phyloP scores from a whole-genome alignment of 2,797 vertebrate genomes.

The Acipenser oxyrinchus region DNA sequence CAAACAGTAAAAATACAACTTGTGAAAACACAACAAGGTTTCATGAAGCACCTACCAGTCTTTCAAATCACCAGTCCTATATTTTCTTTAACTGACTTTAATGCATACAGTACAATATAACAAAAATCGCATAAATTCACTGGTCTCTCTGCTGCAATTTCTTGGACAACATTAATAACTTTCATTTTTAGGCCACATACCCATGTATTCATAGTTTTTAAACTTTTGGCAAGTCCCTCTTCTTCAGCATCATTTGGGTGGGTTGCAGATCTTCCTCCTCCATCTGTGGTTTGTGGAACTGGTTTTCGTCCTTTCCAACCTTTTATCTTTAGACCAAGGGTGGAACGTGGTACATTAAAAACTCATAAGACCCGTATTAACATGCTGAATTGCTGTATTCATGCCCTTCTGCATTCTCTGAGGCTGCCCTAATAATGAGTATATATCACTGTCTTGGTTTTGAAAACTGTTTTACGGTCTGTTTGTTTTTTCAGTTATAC shows the following conservation, averaged over 20 bases:
- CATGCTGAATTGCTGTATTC: conserved; percentile 11
- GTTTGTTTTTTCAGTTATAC: too few species aligned
- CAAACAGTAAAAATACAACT: too few species aligned
- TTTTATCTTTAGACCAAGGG: conserved; percentile 33
- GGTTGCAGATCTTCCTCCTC: conserved; percentile 30
- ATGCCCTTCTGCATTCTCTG: not conserved
- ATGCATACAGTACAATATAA: too few species aligned
- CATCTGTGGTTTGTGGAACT: conserved; percentile 29
- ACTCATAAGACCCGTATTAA: conserved; percentile 30
- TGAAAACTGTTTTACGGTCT: too few species aligned
- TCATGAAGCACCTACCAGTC: too few species aligned
- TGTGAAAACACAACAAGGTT: too few species aligned
- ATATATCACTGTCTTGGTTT: too few species aligned
- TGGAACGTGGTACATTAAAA: conserved; percentile 27
- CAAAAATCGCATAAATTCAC: too few species aligned
- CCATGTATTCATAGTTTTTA: conserved; percentile 34
- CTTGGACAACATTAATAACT: not conserved
- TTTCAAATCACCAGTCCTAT: too few species aligned
- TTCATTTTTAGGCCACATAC: conserved; percentile 28
- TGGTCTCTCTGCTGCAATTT: too few species aligned
- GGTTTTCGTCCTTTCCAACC: conserved; percentile 34
- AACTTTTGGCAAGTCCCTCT: conserved; percentile 33
- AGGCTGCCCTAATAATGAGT: not conserved
- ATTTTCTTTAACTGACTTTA: too few species aligned
- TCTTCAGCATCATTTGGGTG: conserved; percentile 33